Base-by-base conservation (phyloP, 2,113 vertebrate genomes). In the Zapornia atra region DNA sequence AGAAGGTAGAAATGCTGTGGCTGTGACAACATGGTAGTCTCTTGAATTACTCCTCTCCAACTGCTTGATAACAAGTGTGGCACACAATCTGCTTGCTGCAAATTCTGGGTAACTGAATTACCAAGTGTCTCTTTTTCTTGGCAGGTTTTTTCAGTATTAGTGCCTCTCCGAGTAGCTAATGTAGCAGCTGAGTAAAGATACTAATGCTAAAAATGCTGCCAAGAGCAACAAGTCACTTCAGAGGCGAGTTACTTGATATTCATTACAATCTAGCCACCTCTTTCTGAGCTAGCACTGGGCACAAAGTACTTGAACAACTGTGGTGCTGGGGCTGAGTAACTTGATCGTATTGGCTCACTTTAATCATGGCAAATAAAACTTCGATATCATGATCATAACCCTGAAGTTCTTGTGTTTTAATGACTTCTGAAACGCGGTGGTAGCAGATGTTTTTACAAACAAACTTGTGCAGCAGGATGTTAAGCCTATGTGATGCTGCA, bases 331-430 rank as follows among this genome's bases (percentile, higher is more conserved):
- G 21, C 93, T 61, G 40, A 70, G 72, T 92, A 66, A 70, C 36
- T 48, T 33, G 46, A 66, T 84, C 5, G 0, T 48, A 29, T 28
- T 81, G 73, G 15, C 25, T 93, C 36, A 16, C 24, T 90, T 48
- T 7, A 86, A 48, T 90, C 22, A 31, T 80, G 48, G 34, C 86
- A 88, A 65, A 86, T 92, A 57, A 77, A 57, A 77, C 26, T 51
- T 61, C 20, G 24, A 38, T 88, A 83, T 84, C 9, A 0, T 73
- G 72, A 63, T 46, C 0, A 0, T 65, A 44, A 31, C 31, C 28
- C 14, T 77, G 54, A 28, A 68, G 21, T 38, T 82, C 6, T 64
- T 82, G 38, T 81, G 2, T 59, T 73, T 78, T 77, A 81, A 50
- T 89, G 86, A 63, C 44, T 81, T 88, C 8, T 88, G 61, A 92